Percentiles rank a stretch among this genome's conserved stretches.
Evolutionary conservation across 1,140 invertebrate species (phyloP).

Genomic region (Elymnias hypermnestra): DNA sequence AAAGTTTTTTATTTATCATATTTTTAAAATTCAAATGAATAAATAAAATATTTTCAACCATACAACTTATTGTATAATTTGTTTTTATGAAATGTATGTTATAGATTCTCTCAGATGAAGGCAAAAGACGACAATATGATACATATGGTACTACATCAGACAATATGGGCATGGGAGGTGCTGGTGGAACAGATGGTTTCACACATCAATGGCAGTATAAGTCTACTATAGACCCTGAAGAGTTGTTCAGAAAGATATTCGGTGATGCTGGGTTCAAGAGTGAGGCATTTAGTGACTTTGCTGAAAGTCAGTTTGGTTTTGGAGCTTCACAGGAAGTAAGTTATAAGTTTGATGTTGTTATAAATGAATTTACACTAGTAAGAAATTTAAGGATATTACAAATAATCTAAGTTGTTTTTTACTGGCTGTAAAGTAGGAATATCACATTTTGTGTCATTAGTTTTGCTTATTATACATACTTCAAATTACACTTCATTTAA

Average conservation of each 20-base stretch:
- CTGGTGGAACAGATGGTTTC: slow-evolving; percentile 77
- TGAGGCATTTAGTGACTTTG: slow-evolving; percentile 86
- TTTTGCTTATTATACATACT: no score
- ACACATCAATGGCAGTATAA: slow-evolving; percentile 88
- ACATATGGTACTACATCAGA: slow-evolving; percentile 92
- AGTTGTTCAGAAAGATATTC: slow-evolving; percentile 95
- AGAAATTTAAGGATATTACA: no score
- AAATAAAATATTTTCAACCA: no score
- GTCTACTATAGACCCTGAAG: slow-evolving; percentile 95
- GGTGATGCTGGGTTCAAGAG: slow-evolving; percentile 85
- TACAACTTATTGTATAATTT: no score
- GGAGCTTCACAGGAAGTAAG: slow-evolving; percentile 92
- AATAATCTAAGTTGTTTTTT: no score
- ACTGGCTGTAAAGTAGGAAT: no score
- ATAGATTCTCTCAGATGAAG: slow-evolving; percentile 93
- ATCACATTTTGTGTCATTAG: no score
- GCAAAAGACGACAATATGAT: slow-evolving; percentile 95
- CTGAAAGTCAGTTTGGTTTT: slow-evolving; percentile 92
- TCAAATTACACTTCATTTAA: no score
- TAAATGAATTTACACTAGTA: background rate
- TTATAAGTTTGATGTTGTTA: background rate
- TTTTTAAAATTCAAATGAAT: no score
- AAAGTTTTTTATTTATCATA: no score
- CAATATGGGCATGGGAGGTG: slow-evolving; percentile 84
- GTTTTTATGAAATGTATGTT: no score